These are phyloP conservation scores for Marcusenius ussheri DNA, from an alignment of 2,113 vertebrate species.

Conservation along the genomic window DNA sequence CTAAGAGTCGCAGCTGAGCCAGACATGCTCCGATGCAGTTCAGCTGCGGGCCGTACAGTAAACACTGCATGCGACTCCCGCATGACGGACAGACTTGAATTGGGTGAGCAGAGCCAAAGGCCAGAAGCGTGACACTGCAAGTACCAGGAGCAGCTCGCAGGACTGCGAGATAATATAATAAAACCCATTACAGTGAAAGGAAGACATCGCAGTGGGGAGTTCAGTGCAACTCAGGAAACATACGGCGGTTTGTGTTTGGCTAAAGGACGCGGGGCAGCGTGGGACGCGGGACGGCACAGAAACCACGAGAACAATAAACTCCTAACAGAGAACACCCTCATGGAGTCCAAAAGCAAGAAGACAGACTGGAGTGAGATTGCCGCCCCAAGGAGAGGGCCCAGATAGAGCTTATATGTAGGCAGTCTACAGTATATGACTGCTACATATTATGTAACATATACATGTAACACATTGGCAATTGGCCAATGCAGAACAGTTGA, in stretches of 20 bases:
- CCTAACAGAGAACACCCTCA: not conserved
- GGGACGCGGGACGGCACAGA: not conserved
- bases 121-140: conserved; percentile 51
- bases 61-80: conserved; percentile 22
- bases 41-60: conserved; percentile 39
- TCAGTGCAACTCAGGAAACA: not conserved
- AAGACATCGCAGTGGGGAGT: not conserved
- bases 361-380: not conserved
- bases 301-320: not conserved
- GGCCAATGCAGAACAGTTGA: not conserved
- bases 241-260: not conserved
- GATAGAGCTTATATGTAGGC: not conserved
- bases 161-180: not conserved
- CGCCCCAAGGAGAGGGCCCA: not conserved
- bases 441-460: not conserved
- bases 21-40: conserved; percentile 50
- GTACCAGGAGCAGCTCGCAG: conserved; percentile 39
- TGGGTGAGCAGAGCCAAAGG: conserved; percentile 49
- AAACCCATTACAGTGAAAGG: not conserved
- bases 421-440: not conserved
- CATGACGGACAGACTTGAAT: conserved; percentile 40
- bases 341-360: not conserved
- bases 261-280: not conserved
- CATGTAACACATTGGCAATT: not conserved
- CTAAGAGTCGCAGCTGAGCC: conserved; percentile 46